phyloP scores from a whole-genome alignment of 1,140 invertebrate species.

The Drosophila leontia region DNA sequence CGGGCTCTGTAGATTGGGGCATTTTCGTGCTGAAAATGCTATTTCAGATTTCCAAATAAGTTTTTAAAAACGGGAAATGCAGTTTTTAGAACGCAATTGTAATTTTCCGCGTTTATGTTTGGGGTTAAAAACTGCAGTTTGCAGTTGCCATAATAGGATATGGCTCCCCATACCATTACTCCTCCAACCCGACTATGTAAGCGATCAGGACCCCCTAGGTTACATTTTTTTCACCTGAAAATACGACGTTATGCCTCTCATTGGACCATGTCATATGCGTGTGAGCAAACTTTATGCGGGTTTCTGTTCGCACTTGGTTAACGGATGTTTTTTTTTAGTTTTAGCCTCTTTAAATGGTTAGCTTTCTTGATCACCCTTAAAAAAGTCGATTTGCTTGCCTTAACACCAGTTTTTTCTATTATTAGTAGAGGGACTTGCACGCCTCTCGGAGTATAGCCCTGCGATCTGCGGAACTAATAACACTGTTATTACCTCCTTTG shows the following conservation, averaged over 20 bases:
- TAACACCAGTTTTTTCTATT: not conserved
- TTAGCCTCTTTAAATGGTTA: not conserved
- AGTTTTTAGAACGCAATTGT: not conserved
- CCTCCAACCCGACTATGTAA: not conserved
- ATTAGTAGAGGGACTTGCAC: not conserved
- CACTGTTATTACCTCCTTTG: not conserved
- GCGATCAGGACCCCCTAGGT: not conserved
- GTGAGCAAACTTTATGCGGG: no score
- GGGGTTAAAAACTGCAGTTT: not conserved
- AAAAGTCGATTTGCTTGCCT: not conserved
- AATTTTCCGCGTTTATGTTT: not conserved
- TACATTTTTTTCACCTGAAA: no score
- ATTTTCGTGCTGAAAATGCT: conserved; percentile 1
- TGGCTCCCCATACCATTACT: not conserved
- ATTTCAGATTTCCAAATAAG: not conserved
- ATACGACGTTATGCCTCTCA: no score
- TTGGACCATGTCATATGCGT: no score
- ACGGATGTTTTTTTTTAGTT: not conserved
- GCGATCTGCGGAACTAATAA: not conserved
- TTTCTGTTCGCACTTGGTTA: not conserved
- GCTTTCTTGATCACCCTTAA: not conserved
- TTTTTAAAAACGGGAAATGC: not conserved
- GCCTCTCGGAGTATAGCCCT: not conserved
- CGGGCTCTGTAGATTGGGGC: not conserved
- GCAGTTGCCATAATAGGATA: not conserved